Conservation (phyloP, 1,140 invertebrate species). For the Drosophila rufa region DNA sequence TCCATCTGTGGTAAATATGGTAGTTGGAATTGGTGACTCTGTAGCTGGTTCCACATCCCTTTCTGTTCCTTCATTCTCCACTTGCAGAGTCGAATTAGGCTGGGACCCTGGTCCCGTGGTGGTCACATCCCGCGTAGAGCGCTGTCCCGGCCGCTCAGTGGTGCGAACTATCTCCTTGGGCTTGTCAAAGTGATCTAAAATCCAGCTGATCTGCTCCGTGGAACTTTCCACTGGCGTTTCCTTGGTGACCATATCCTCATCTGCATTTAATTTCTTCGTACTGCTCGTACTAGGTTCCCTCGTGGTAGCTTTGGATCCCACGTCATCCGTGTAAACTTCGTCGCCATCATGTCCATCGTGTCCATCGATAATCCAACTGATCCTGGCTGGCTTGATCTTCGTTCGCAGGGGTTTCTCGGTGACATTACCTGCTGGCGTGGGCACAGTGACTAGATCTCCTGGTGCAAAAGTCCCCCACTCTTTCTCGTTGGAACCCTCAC, state of each 20-base stretch:
- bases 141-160: constrained; percentile 30
- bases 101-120: background rate
- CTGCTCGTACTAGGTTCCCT: constrained; percentile 3
- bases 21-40: background rate
- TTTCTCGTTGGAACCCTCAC: constrained; percentile 25
- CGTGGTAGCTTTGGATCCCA: constrained; percentile 25
- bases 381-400: constrained; percentile 66
- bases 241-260: constrained; percentile 5
- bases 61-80: background rate
- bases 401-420: constrained; percentile 48
- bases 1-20: background rate
- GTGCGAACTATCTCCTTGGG: constrained; percentile 65
- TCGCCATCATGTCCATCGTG: constrained; percentile 58
- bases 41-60: background rate
- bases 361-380: constrained; percentile 79
- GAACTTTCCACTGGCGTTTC: constrained; percentile 15
- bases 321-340: constrained; percentile 54
- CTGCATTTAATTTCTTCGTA: background rate
- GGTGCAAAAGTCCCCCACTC: constrained; percentile 11
- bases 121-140: constrained; percentile 12
- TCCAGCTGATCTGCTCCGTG: constrained; percentile 58
- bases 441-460: constrained; percentile 9
- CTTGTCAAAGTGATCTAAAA: constrained; percentile 64
- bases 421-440: background rate
- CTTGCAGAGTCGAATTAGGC: background rate